Base-by-base conservation (phyloP, 2,113 vertebrate species). In the Oryctolagus cuniculus region DNA sequence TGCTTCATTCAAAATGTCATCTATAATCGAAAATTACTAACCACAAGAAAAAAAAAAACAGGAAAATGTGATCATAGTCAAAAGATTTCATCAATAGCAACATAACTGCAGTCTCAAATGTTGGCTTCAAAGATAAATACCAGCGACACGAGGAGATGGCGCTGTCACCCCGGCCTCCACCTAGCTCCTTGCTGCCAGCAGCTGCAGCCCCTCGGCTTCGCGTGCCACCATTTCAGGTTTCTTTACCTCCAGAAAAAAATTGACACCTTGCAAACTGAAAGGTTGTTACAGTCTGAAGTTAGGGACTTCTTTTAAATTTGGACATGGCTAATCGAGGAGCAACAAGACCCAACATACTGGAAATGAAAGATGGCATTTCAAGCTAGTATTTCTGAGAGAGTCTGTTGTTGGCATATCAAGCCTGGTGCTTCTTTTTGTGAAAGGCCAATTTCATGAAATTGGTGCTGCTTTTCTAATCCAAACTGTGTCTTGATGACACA, bases 301-400 rank as follows among this genome's bases (percentile, higher is more conserved):
- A 98, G 98, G 97, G 98, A 99, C 98, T 98, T 96, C 95, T 98
- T 98, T 98, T 88, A 97, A 88, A 95, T 97, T 98, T 98, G 98
- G 98, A 99, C 98, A 99, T 99, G 99, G 99, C 99, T 98, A 99
- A 99, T 99, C 99, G 99, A 98, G 99, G 99, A 98, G 99, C 99
- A 97, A 99, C 99, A 90, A 99, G 99, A 99, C 99, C 99, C 98
- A 99, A 99, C 1, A 99, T 95, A 98, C 99, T 97, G 99, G 99
- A 98, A 99, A 99, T 99, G 99, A 99, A 98, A 99, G 99, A 97
- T 99, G 99, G 98, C 99, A 99, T 97, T 99, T 99, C 98, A 99
- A 99, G 97, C 98, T 99, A 87, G 99, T 99, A 97, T 99, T 99
- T 95, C 98, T 99, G 97, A 99, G 99, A 96, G 99, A 99, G 97